Percentiles rank a stretch among this genome's conserved stretches.
Conservation (phyloP, 2,888 invertebrate genomes). For the Agriopis leucophaearia region DNA sequence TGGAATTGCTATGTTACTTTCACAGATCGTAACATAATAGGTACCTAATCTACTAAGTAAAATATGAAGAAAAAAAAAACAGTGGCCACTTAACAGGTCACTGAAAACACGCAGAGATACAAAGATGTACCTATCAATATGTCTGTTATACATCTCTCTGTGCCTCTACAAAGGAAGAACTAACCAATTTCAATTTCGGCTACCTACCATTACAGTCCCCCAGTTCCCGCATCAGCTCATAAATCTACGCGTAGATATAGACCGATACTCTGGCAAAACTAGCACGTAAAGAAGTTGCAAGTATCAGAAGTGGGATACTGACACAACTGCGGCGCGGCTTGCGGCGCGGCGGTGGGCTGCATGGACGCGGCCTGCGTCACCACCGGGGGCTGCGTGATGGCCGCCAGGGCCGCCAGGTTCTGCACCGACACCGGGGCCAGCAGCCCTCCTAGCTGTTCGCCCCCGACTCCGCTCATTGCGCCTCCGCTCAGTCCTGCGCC, state of each 20-base stretch:
- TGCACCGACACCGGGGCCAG: constrained; percentile 95
- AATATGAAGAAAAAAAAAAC: too few species aligned
- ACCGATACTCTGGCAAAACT: not conserved
- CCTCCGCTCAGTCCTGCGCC: constrained; percentile 81
- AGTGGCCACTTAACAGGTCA: too few species aligned
- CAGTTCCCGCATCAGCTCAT: not conserved
- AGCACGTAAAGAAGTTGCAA: not conserved
- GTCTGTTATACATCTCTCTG: too few species aligned
- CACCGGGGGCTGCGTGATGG: constrained; percentile 89
- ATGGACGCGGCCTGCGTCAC: constrained; percentile 82
- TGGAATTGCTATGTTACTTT: too few species aligned
- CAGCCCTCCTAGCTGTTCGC: constrained; percentile 94
- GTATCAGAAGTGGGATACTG: constrained; percentile 54
- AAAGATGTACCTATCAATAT: too few species aligned
- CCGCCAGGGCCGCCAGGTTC: constrained; percentile 95
- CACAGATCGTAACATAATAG: too few species aligned
- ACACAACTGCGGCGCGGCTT: constrained; percentile 78
- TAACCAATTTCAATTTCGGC: too few species aligned
- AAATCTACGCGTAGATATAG: not conserved
- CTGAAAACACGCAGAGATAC: too few species aligned
- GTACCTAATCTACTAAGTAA: too few species aligned
- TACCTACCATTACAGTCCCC: too few species aligned
- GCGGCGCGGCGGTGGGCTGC: constrained; percentile 69
- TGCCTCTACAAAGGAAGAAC: too few species aligned
- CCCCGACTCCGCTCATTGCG: constrained; percentile 71